Evolutionary conservation across 2,113 vertebrate species (phyloP).

Genomic region (Delphinapterus leucas): DNA sequence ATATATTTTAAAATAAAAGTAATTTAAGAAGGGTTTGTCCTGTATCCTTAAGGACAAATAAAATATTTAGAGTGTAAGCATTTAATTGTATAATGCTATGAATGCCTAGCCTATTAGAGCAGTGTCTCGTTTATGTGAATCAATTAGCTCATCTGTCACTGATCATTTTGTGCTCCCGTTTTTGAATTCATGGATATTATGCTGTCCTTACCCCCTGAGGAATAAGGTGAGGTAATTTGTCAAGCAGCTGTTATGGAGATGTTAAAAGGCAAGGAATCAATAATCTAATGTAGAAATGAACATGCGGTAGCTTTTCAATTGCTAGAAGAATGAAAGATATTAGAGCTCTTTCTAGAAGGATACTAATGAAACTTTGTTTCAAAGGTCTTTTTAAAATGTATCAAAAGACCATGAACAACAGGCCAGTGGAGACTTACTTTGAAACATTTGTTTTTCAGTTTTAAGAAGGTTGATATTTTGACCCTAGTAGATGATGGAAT

Average conservation of each 20-base stretch:
- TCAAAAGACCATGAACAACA: constrained; percentile 21
- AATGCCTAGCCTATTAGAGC: not conserved
- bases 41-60: not conserved
- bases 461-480: constrained; percentile 33
- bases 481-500: not conserved
- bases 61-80: constrained; percentile 42
- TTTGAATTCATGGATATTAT: constrained; percentile 56
- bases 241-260: constrained; percentile 72
- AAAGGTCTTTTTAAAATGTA: constrained; percentile 43
- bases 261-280: constrained; percentile 76
- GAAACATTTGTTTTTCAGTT: constrained; percentile 47
- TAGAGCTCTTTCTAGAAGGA: constrained; percentile 35
- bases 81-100: constrained; percentile 15
- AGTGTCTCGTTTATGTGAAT: constrained; percentile 36
- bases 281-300: constrained; percentile 65
- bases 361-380: constrained; percentile 61
- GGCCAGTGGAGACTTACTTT: constrained; percentile 33
- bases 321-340: constrained; percentile 47
- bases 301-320: constrained; percentile 68
- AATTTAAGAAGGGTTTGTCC: not conserved
- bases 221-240: constrained; percentile 74
- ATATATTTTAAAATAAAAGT: constrained; percentile 20
- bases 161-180: constrained; percentile 61
- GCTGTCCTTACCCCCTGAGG: constrained; percentile 49
- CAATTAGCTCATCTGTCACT: constrained; percentile 59